Conservation (phyloP, 2,113 vertebrate species). For the Clarias macrocephalus region DNA sequence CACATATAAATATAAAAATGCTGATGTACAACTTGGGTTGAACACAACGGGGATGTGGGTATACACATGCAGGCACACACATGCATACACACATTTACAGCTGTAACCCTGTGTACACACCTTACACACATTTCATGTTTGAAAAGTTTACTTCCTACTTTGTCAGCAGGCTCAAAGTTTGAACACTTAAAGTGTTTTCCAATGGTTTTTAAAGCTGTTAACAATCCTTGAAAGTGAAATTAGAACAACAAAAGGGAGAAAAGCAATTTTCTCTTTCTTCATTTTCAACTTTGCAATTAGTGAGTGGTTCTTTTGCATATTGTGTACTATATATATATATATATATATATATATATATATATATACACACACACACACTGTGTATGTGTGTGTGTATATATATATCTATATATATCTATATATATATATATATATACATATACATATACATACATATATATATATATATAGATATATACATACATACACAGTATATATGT, state of each 20-base stretch:
- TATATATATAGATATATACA: no score
- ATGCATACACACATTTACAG: constrained; percentile 26
- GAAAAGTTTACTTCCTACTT: constrained; percentile 68
- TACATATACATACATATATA: no score
- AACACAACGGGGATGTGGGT: constrained; percentile 45
- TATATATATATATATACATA: no score
- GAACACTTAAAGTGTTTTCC: constrained; percentile 66
- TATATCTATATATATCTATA: no score
- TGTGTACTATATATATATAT: constrained; percentile 63
- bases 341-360: no score
- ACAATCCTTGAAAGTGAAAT: constrained; percentile 47
- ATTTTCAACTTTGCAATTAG: constrained; percentile 69
- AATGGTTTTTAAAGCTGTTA: constrained; percentile 74
- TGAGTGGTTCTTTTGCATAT: constrained; percentile 78
- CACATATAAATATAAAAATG: constrained; percentile 58
- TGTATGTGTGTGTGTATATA: no score
- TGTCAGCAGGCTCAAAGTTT: constrained; percentile 71
- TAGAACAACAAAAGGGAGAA: constrained; percentile 67
- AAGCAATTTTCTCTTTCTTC: constrained; percentile 50
- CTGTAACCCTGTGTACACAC: constrained; percentile 27
- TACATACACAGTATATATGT: no score
- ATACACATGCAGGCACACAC: constrained; percentile 48
- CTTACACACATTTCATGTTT: constrained; percentile 57
- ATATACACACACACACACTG: no score
- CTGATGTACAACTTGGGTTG: constrained; percentile 51